phyloP scores from a whole-genome alignment of 1,140 invertebrate genomes.

The Lordiphosa stackelbergi region DNA sequence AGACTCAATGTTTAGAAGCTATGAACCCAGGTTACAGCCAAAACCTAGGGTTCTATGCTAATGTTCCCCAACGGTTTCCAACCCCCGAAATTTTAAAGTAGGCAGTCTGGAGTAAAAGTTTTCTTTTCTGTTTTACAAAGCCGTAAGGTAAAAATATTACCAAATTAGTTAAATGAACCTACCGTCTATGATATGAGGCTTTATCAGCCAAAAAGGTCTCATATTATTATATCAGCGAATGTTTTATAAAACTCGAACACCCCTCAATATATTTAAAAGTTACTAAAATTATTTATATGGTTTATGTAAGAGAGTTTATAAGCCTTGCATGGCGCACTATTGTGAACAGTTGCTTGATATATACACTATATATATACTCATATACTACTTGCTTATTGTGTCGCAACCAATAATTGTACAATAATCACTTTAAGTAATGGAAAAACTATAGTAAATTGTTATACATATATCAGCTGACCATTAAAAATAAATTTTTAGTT shows the following conservation, averaged over 20 bases:
- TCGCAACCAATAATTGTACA: slow-evolving; percentile 25
- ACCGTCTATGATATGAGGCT: slow-evolving; percentile 5
- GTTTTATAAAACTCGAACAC: slow-evolving; percentile 16
- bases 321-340: slow-evolving; percentile 6
- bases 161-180: background rate
- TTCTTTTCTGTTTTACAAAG: too few species aligned
- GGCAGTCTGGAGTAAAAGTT: too few species aligned
- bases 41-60: too few species aligned
- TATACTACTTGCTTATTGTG: slow-evolving; percentile 2
- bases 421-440: slow-evolving; percentile 16
- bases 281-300: slow-evolving; percentile 11
- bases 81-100: too few species aligned
- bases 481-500: slow-evolving; percentile 27
- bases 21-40: too few species aligned
- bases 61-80: too few species aligned
- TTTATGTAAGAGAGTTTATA: slow-evolving; percentile 2
- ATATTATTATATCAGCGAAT: background rate
- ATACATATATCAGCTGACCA: slow-evolving; percentile 17
- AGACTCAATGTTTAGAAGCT: too few species aligned
- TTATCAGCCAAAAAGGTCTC: slow-evolving; percentile 36
- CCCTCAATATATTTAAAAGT: slow-evolving; percentile 16
- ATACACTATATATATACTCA: slow-evolving; percentile 1
- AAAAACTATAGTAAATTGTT: slow-evolving; percentile 1
- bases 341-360: slow-evolving; percentile 21
- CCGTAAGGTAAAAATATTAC: too few species aligned